Evolutionary conservation across 2,888 invertebrate genomes (phyloP), one percentile per base, ranked within the genome.

Genomic region (Stratiomys singularior): DNA sequence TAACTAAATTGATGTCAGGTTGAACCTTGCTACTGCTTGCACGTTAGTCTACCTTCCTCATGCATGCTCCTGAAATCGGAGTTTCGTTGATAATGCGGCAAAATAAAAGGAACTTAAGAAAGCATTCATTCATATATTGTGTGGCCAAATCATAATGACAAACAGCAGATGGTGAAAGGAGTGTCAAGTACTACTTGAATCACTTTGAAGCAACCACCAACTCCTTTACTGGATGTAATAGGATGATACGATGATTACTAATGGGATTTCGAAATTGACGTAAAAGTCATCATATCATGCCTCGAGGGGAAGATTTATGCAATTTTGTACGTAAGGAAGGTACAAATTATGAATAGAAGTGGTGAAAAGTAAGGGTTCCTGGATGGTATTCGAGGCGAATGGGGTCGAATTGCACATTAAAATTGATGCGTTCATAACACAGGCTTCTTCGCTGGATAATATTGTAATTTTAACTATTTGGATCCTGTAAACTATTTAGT

Each of bases 1-100:
- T 69, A 69, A 69, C 47, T 69, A 69, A 69, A 69, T 69, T 69
- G 69, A 69, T 69, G 69, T 46, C 47, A 69, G 46, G 47, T 15
- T 47, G 69, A 47, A 25, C n/a, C 27, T 25, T 3, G 25, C n/a
- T 11, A 21, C 69, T 25, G 23, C 9, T 46, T n/a, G 44, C 69
- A 18, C 23, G 37, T 37, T 5, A 37, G 37, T 9, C 37, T 37
- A 21, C 21, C 58, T 58, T 58, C 21, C 15, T 15, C 15, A 4
- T 15, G 15, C n/a, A 7, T 18, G 4, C 7, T 7, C 21, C 3
- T 4, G 4, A 4, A 21, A 15, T 18, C 15, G 58, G 18, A 21
- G 58, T 37, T 3, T 37, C 37, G 60, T 4, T 60, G 60, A 25
- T 60, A 66, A 66, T 66, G 66, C 25, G 18, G 66, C 37, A 44